Evolutionary conservation across 1,140 invertebrate genomes (phyloP).

Genomic region (Heliconius hermathena): DNA sequence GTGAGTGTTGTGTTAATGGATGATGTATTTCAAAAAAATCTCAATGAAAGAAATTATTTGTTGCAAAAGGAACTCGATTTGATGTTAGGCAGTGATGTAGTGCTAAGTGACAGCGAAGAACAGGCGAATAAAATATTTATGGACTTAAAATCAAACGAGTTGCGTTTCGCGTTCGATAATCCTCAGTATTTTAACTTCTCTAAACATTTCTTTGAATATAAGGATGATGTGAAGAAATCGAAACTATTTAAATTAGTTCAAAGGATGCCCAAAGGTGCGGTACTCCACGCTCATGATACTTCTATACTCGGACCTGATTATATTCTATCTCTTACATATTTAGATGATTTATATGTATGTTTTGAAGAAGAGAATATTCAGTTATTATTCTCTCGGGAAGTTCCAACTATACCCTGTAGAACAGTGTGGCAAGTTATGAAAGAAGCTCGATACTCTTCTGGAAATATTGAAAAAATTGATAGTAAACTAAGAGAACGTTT

Average conservation of each 20-base stretch:
- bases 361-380: constrained; percentile 53
- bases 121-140: constrained; percentile 86
- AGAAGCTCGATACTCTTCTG: constrained; percentile 79
- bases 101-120: constrained; percentile 82
- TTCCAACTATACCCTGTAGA: constrained; percentile 45
- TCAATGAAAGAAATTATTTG: constrained; percentile 59
- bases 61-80: constrained; percentile 58
- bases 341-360: constrained; percentile 87
- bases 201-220: constrained; percentile 86
- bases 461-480: constrained; percentile 82
- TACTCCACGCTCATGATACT: constrained; percentile 88
- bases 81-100: constrained; percentile 81
- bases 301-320: constrained; percentile 85
- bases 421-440: constrained; percentile 82
- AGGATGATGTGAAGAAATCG: constrained; percentile 84
- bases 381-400: constrained; percentile 68
- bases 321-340: constrained; percentile 86
- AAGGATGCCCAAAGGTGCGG: constrained; percentile 87
- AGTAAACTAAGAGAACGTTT: constrained; percentile 82
- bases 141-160: constrained; percentile 84
- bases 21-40: constrained; percentile 42
- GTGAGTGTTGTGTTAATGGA: constrained; percentile 30
- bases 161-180: constrained; percentile 81
- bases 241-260: constrained; percentile 86
- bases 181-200: constrained; percentile 84